phyloP scores from a whole-genome alignment of 2,113 vertebrate genomes.

The Dendrocopos noguchii region DNA sequence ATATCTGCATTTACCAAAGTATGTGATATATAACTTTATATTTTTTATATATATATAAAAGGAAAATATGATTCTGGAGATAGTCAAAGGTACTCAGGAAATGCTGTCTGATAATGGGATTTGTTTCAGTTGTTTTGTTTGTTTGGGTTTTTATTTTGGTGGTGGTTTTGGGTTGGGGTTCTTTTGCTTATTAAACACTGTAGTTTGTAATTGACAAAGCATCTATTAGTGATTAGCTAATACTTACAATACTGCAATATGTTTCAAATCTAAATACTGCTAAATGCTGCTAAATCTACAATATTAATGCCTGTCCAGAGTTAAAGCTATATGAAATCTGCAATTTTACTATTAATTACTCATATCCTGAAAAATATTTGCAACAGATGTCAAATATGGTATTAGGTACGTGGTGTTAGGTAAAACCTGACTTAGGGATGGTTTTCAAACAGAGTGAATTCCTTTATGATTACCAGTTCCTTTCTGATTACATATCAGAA shows the following conservation, averaged over 20 bases:
- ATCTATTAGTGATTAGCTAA: background rate
- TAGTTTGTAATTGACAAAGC: background rate
- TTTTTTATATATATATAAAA: background rate
- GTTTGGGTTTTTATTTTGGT: no score
- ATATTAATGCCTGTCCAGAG: background rate
- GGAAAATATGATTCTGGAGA: background rate
- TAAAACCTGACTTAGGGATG: background rate
- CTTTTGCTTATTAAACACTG: background rate
- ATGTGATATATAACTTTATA: background rate
- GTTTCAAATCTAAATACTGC: background rate
- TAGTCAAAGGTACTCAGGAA: background rate
- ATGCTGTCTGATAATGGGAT: background rate
- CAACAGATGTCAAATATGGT: background rate
- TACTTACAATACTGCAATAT: background rate
- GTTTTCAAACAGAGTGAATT: constrained; percentile 19
- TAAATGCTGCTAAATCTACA: background rate
- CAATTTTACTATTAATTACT: background rate
- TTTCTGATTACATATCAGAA: background rate
- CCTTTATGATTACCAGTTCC: background rate
- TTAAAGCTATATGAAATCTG: background rate
- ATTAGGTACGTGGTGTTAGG: background rate
- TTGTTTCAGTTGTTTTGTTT: background rate
- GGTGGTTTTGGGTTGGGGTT: no score
- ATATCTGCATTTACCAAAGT: background rate
- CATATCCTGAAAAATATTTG: constrained; percentile 14